Base-by-base conservation (phyloP, 1,140 invertebrate genomes). In the Pogonus chalceus region DNA sequence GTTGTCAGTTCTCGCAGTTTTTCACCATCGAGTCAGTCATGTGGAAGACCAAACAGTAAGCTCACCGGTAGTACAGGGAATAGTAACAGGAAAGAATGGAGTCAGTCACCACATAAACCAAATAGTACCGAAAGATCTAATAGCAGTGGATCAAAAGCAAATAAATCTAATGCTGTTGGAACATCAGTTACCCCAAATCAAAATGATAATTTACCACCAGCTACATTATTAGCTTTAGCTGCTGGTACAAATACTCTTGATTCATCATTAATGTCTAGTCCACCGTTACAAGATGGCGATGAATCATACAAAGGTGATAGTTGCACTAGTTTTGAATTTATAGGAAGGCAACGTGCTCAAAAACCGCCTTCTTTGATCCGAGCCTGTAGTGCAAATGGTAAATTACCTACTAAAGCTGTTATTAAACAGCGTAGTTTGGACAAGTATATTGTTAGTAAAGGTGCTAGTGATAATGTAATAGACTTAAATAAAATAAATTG, bases 241-340 rank as follows among this genome's bases (percentile, higher is more conserved):
- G 65, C 57, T 0, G 65, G 62, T 23, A 65, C 65, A 35, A 67
- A 68, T 26, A 68, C 68, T 4, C 58, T 69, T 35, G 71, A 73
- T 58, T 72, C 70, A 2, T 63, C 65, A 22, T 62, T 65, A 26
- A 58, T 70, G 26, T 69, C 65, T n/a, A 72, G 71, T 60, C 70
- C 70, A 4, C 67, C 69, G 3, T 35, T 57, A 18, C 55, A 67
- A 51, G 63, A 68, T 46, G 67, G 63, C 0, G 62, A 65, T 22
- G 69, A 72, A 24, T 66, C 65, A 56, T 68, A 73, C 58, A 72
- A 75, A 53, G 79, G 78, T 12, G 79, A 82, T 50, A 79, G 76
- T 47, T 82, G 79, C 62, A 78, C 77, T 10, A 81, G 79, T 65
- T 82, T 82, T 54, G 79, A 82, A 56, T 82, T 80, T 58, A 65